Base-by-base conservation (phyloP, 2,797 vertebrate genomes). In the Enteromius fasciolatus region DNA sequence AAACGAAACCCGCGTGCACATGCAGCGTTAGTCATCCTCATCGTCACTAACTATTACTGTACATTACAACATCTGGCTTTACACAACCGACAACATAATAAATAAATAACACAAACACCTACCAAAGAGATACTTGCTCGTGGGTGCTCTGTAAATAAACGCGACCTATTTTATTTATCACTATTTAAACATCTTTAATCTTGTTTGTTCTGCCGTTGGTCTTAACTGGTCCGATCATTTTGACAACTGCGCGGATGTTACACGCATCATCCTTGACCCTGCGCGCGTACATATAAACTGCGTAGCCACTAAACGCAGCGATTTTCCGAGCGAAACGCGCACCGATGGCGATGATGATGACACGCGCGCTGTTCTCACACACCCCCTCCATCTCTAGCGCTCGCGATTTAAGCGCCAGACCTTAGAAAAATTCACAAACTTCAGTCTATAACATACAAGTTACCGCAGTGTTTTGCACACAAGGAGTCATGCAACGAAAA, bases 261-360 rank as follows among this genome's bases (percentile, higher is more conserved):
- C 68, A 4, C 20, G 23, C 23, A 54, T 8, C 46, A 64, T 64
- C 83, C 36, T 78, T 87, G 82, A 85, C 57, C 76, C 77, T 73
- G 82, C 69, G 69, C 82, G 82, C 88, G 86, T 87, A 83, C 86
- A 86, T 88, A 91, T 84, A 83, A 94, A 93, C 82, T 94, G 92
- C 92, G 93, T 89, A 94, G 91, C 91, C 87, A 63, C 59, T 36
- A 57, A 63, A 72, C 44, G 75, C 75, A 39, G 68, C 80, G 77
- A 61, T 75, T 54, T 57, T 78, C 68, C 72, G 74, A 81, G 75
- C 52, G 18, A 68, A 74, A 67, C 83, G 70, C 76, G 72, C 85
- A 76, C 17, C 20, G 70, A 84, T 39, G 39, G 63, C 82, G 70
- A 72, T 67, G 83, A n/a, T 67, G 69, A 63, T 78, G 86, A 83